phyloP scores from a whole-genome alignment of 1,140 invertebrate genomes.

The Acromyrmex heyeri region DNA sequence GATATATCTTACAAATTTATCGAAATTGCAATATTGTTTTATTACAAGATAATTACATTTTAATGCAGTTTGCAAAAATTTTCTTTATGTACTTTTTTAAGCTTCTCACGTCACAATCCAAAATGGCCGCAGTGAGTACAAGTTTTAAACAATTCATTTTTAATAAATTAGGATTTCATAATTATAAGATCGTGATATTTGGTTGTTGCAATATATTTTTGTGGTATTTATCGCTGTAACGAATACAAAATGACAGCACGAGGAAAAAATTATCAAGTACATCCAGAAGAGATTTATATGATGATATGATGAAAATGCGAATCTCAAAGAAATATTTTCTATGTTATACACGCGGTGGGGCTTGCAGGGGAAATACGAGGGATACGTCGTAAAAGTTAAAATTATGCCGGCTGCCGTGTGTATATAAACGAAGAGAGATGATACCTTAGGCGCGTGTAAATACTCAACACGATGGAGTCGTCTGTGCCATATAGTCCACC shows the following conservation, averaged over 20 bases:
- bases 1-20: too few relatives aligned
- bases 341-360: not conserved
- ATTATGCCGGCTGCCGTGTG: slow-evolving; percentile 51
- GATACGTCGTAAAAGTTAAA: slow-evolving; percentile 67
- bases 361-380: not conserved
- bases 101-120: too few relatives aligned
- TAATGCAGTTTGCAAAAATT: too few relatives aligned
- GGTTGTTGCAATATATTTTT: not conserved
- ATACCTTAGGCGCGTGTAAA: slow-evolving; percentile 63
- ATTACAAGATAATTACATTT: too few relatives aligned
- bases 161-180: not conserved
- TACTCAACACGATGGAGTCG: slow-evolving; percentile 54
- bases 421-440: slow-evolving; percentile 55
- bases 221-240: not conserved
- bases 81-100: too few relatives aligned
- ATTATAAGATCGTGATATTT: not conserved
- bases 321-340: slow-evolving; percentile 43
- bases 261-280: not conserved
- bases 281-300: not conserved
- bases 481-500: slow-evolving; percentile 23
- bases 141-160: not conserved
- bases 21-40: too few relatives aligned
- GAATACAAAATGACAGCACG: not conserved
- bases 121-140: too few relatives aligned
- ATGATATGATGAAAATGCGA: not conserved